Base-by-base conservation (phyloP, 2,888 invertebrate species). In the Oegoconia quadripuncta region DNA sequence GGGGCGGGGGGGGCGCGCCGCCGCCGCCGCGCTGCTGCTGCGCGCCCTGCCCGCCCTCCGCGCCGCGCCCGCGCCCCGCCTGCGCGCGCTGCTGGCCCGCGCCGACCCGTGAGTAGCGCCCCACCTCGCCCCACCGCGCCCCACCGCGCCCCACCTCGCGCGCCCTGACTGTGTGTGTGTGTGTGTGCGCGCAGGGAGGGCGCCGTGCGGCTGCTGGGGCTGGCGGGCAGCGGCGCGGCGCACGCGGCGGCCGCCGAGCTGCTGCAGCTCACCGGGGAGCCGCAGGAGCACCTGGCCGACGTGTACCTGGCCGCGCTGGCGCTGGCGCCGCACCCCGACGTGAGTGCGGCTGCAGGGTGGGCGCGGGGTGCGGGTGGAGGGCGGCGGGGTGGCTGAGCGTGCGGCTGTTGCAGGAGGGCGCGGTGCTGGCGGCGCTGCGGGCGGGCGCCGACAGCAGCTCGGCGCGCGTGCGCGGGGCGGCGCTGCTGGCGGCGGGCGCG, bases 201-300 rank as follows among this genome's bases (percentile, higher is more conserved):
- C 18, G 44, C 64, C 46, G 54, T 53, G 33, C 61, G 62, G 34
- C 50, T 60, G 62, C 55, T 75, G 46, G 69, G 62, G 47, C 63
- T 68, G 57, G 39, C 46, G 47, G 25, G 50, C 39, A 18, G 37
- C 37, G 36, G 35, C 36, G 41, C 23, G 16, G 32, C 39, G 18
- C 29, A 34, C 25, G 40, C 34, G 20, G 42, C 38, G 28, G 42
- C 33, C 17, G 46, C 33, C 35, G 50, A 42, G 42, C 42, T 49
- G 44, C 29, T 3, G 6, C 16, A n/a, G n/a, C n/a, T n/a, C n/a
- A n/a, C n/a, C 13, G 13, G 9, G 13, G 28, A 11, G 13, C 13
- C 13, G 13, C 28, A 44, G n/a, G 40, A 30, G 28, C 30, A 23
- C 12, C 46, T 48, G 12, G 36, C 37, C 22, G 47, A 45, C 33